These are phyloP conservation scores for Andrena flavipes DNA, from an alignment of 2,888 invertebrate species.

Conservation along the genomic window DNA sequence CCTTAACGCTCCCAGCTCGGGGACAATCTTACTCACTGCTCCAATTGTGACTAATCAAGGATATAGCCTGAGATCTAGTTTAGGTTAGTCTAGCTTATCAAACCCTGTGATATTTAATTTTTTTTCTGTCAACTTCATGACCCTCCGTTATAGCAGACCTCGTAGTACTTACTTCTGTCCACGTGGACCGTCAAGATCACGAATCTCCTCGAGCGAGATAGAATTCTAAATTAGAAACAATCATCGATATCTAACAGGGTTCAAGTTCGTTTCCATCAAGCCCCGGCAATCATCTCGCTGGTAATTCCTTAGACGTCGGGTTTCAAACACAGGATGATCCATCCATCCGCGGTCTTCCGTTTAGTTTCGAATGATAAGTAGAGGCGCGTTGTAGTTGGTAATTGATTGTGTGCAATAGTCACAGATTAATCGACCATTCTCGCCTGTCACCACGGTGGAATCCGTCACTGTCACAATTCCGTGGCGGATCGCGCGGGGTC, in stretches of 20 bases:
- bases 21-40: no score
- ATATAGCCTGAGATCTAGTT: no score
- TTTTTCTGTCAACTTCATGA: no score
- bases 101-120: no score
- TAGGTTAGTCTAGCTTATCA: no score
- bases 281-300: background rate
- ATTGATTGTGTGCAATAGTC: slow-evolving; percentile 52
- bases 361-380: slow-evolving; percentile 4
- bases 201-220: background rate
- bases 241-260: background rate
- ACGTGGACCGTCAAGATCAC: background rate
- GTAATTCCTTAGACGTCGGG: background rate
- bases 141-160: no score
- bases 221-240: background rate
- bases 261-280: background rate
- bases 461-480: slow-evolving; percentile 41
- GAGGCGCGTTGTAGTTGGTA: slow-evolving; percentile 11
- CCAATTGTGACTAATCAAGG: no score
- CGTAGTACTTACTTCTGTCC: no score
- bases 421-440: slow-evolving; percentile 50
- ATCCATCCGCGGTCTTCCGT: slow-evolving; percentile 10
- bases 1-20: no score
- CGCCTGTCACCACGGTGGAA: slow-evolving; percentile 23
- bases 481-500: slow-evolving; percentile 13
- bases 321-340: background rate